These are phyloP conservation scores for Mesitornis unicolor DNA, from an alignment of 2,113 vertebrate genomes.

Conservation along the genomic window DNA sequence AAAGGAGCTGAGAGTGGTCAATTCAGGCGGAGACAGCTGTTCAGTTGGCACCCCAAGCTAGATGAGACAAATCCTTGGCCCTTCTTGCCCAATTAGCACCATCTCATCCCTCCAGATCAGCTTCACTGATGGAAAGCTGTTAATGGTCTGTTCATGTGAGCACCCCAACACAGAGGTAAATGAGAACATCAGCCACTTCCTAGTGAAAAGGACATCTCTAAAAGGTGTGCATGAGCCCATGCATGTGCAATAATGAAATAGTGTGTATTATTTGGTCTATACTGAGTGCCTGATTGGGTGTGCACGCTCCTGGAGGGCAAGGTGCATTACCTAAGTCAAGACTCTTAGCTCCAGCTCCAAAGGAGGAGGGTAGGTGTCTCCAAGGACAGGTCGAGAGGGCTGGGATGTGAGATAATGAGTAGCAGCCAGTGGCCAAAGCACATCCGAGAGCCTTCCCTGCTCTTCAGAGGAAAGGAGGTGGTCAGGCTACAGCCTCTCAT, in stretches of 20 bases:
- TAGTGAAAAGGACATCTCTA: neutral
- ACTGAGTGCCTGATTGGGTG: neutral
- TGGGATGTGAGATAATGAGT: neutral
- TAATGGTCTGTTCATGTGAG: neutral
- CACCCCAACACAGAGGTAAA: accelerated
- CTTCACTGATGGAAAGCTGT: neutral
- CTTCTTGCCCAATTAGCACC: neutral
- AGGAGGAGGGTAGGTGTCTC: neutral
- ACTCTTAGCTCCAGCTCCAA: neutral
- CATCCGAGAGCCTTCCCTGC: accelerated
- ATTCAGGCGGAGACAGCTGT: neutral
- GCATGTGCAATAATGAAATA: neutral
- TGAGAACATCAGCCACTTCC: neutral
- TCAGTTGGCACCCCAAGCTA: neutral
- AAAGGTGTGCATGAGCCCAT: accelerated
- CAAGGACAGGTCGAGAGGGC: neutral
- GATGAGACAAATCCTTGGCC: neutral
- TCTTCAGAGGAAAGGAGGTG: neutral
- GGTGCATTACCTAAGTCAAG: neutral
- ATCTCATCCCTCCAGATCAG: neutral
- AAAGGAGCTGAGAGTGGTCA: neutral
- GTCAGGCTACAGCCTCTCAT: neutral
- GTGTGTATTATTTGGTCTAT: neutral
- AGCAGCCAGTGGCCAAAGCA: neutral
- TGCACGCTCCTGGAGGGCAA: neutral